Evolutionary conservation across 2,797 vertebrate genomes (phyloP), one percentile per base, ranked within the genome.

Genomic region (Halcyon chelicuti): DNA sequence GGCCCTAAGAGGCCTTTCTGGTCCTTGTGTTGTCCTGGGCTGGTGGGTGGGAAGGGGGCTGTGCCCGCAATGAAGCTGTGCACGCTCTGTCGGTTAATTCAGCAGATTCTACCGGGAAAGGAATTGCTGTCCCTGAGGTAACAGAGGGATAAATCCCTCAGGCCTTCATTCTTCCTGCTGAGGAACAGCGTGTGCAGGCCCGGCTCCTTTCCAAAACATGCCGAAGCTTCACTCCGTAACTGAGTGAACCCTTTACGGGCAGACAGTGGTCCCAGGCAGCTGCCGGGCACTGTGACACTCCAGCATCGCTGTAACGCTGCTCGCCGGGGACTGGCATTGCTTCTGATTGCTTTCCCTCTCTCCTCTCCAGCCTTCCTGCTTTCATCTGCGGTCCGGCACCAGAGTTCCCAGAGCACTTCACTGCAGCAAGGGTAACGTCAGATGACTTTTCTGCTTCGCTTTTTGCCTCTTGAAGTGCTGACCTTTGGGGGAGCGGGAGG

Each of bases 351-450:
- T 4, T 51, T 8, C 8, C 60, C 16, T 94, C 74, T 93, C 44
- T 47, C 67, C 29, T 76, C 94, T 92, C 22, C 61, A 98, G 98
- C 87, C 10, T 77, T 84, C 47, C 33, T 96, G 66, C 79, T 97
- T 6, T 88, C 68, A 1, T 35, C 96, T 14, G 70, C 9, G 0
- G 26, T 91, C 31, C 95, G 86, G 26, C 95, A 96, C 67, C 74
- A 31, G 85, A 72, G 91, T 31, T 98, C 98, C 6, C 97, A 94
- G 92, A 96, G 75, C 47, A 9, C 91, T 0, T 39, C 96, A 0
- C 70, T 7, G 19, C 96, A 91, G 29, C 87, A 90, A 58, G 77
- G 97, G 98, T 98, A 98, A 98, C 22, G 44, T 29, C 65, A 25
- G 5, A 10, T 19, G 40, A 19, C 35, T 35, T 31, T 57, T 31